Evolutionary conservation across 2,888 invertebrate genomes (phyloP).

Genomic region (Lydus trimaculatus): DNA sequence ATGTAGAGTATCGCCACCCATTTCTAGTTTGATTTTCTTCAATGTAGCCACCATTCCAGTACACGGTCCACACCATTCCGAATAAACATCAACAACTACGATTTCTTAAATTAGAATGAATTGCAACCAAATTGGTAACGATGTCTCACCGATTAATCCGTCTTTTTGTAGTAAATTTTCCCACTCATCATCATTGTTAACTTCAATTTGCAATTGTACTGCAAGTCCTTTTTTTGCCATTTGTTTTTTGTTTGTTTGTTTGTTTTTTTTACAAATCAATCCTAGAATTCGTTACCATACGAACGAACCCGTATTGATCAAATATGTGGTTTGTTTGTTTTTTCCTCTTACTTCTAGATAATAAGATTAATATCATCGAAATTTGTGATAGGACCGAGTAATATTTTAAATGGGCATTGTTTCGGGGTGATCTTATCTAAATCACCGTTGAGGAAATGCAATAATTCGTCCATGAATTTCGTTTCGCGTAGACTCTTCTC

Average conservation of each 20-base stretch:
- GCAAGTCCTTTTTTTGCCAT: slow-evolving; percentile 81
- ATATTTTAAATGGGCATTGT: slow-evolving; percentile 47
- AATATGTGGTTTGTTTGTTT: slow-evolving; percentile 8
- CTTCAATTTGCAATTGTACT: slow-evolving; percentile 80
- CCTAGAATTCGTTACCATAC: not conserved
- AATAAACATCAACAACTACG: slow-evolving; percentile 84
- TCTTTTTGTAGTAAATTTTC: slow-evolving; percentile 76
- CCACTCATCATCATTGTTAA: slow-evolving; percentile 87
- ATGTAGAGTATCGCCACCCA: slow-evolving; percentile 82
- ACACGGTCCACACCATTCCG: slow-evolving; percentile 93
- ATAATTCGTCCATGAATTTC: slow-evolving; percentile 65
- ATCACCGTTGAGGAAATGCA: slow-evolving; percentile 65
- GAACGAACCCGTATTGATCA: not conserved
- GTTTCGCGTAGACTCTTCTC: slow-evolving; percentile 62
- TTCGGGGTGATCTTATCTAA: slow-evolving; percentile 53
- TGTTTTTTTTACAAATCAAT: not conserved
- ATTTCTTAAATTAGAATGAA: slow-evolving; percentile 23
- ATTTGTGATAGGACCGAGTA: slow-evolving; percentile 26
- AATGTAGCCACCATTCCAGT: slow-evolving; percentile 83
- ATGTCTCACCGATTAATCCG: slow-evolving; percentile 74
- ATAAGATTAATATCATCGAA: slow-evolving; percentile 34
- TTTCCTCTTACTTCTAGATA: slow-evolving; percentile 20
- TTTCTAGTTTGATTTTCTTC: slow-evolving; percentile 85
- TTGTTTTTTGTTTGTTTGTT: slow-evolving; percentile 24
- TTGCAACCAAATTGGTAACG: not conserved